Evolutionary conservation across 1,140 invertebrate genomes (phyloP).

Genomic region (Zophobas morio): DNA sequence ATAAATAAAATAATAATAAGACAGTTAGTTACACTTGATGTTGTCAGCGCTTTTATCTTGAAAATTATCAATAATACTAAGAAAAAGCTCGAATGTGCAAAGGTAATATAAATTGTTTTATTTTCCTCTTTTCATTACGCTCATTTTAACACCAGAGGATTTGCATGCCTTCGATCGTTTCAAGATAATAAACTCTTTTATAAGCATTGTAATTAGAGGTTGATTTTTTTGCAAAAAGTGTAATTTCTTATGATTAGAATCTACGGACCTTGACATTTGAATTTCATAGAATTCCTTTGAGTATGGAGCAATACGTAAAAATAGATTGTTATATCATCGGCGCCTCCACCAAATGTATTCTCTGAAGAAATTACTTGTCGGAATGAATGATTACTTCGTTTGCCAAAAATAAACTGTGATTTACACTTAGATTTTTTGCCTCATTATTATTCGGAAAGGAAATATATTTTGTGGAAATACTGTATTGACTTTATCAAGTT

Average conservation of each 20-base stretch:
- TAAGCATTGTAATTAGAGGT: slow-evolving; percentile 1
- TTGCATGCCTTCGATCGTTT: neutral
- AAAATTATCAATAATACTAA: neutral
- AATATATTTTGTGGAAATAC: too few relatives aligned
- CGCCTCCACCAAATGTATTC: slow-evolving; percentile 23
- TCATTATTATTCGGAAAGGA: too few relatives aligned
- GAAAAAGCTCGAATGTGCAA: neutral
- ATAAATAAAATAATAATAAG: too few relatives aligned
- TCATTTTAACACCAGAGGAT: neutral
- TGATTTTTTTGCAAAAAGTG: slow-evolving; percentile 9
- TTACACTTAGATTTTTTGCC: too few relatives aligned
- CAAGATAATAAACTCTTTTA: neutral
- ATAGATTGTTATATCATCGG: slow-evolving; percentile 14
- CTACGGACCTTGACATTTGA: slow-evolving; percentile 26
- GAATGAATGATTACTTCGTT: neutral
- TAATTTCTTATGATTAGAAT: slow-evolving; percentile 14
- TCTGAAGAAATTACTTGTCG: neutral
- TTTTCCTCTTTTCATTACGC: neutral
- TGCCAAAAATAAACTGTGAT: neutral
- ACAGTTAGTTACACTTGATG: too few relatives aligned
- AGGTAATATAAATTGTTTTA: neutral
- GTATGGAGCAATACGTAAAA: neutral
- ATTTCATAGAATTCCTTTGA: slow-evolving; percentile 2
- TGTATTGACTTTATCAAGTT: too few relatives aligned
- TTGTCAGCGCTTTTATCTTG: too few relatives aligned